These are phyloP conservation scores for Lottia gigantea DNA, from an alignment of 2,888 invertebrate genomes.

Conservation along the genomic window DNA sequence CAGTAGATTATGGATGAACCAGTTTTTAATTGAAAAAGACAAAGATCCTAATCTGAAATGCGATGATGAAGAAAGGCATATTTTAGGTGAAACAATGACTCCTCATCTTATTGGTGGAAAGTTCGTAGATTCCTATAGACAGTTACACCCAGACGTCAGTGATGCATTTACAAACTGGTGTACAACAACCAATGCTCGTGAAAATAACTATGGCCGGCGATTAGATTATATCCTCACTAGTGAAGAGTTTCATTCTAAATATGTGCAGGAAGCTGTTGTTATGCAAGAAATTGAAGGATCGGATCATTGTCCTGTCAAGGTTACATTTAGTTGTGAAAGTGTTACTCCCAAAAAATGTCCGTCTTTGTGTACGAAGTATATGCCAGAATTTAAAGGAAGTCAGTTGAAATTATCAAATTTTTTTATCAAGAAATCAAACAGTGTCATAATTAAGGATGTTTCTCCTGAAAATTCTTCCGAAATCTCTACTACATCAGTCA, in stretches of 20 bases:
- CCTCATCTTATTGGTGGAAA: constrained; percentile 45
- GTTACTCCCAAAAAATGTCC: constrained; percentile 62
- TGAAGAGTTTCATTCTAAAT: constrained; percentile 41
- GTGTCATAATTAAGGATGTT: not conserved
- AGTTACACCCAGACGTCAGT: constrained; percentile 66
- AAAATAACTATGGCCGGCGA: constrained; percentile 71
- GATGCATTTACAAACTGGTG: constrained; percentile 71
- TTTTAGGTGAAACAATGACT: constrained; percentile 25
- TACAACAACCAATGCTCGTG: constrained; percentile 67
- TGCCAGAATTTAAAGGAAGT: constrained; percentile 70
- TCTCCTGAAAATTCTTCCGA: not conserved
- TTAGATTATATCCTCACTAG: constrained; percentile 71
- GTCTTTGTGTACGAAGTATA: constrained; percentile 67
- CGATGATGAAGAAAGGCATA: constrained; percentile 24
- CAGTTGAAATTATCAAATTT: constrained; percentile 63
- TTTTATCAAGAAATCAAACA: constrained; percentile 43
- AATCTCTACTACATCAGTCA: not conserved
- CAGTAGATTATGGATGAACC: constrained; percentile 66
- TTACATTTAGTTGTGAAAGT: constrained; percentile 50
- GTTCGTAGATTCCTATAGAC: constrained; percentile 70
- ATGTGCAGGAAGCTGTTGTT: constrained; percentile 54
- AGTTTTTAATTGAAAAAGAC: constrained; percentile 55
- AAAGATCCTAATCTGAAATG: constrained; percentile 39
- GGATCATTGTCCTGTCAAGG: constrained; percentile 71
- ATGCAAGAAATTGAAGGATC: constrained; percentile 68